Conservation (phyloP, 2,113 vertebrate genomes). For the Heptranchias perlo region DNA sequence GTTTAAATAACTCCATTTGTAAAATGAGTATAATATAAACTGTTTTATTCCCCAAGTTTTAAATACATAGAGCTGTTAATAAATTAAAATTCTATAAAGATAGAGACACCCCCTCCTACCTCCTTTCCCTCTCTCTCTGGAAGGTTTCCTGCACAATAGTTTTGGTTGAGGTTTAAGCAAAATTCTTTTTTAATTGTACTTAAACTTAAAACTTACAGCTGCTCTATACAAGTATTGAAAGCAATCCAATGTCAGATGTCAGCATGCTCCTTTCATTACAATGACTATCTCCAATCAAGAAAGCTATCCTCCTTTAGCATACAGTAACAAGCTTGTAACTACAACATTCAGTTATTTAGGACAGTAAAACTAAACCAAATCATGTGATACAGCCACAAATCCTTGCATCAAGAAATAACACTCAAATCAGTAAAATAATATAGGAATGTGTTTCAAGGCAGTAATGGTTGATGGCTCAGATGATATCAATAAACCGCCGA, state of each 20-base stretch:
- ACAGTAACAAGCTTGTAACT: background rate
- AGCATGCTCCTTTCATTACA: background rate
- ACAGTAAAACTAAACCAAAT: background rate
- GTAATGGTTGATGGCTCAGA: background rate
- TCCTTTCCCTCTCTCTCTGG: background rate
- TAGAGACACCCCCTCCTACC: too few species aligned
- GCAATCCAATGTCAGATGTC: background rate
- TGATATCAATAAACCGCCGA: background rate
- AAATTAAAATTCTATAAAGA: background rate
- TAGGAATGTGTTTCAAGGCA: background rate
- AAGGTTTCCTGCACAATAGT: background rate
- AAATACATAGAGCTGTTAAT: background rate
- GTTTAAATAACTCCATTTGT: background rate
- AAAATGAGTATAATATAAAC: background rate
- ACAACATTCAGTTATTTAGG: background rate
- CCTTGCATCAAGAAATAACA: background rate
- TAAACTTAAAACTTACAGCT: background rate
- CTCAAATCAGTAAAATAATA: background rate
- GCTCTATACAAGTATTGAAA: background rate
- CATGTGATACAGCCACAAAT: background rate
- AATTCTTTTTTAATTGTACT: background rate
- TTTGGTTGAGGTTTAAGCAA: background rate
- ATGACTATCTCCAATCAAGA: background rate
- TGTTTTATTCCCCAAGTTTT: background rate
- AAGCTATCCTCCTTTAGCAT: background rate